These are phyloP conservation scores for Heliothis peltigera DNA, from an alignment of 2,888 invertebrate species.

Conservation along the genomic window DNA sequence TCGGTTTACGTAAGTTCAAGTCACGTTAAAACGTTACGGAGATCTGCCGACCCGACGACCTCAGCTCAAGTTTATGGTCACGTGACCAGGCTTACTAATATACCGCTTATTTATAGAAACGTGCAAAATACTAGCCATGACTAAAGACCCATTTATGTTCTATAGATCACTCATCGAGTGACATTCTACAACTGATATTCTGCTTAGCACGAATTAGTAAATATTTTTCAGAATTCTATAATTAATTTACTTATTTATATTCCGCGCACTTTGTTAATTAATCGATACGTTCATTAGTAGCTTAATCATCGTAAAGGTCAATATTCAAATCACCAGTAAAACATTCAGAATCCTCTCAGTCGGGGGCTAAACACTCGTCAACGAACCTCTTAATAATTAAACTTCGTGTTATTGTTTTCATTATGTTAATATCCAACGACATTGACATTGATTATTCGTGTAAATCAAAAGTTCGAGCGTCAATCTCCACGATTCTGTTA, in stretches of 20 bases:
- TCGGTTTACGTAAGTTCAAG: slow-evolving; percentile 50
- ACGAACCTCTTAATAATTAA: slow-evolving; percentile 38
- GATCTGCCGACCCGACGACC: slow-evolving; percentile 57
- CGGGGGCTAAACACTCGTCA: slow-evolving; percentile 35
- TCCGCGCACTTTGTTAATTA: slow-evolving; percentile 28
- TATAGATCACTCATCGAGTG: slow-evolving; percentile 15
- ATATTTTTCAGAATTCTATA: slow-evolving; percentile 19
- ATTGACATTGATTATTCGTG: slow-evolving; percentile 59
- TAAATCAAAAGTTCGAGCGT: slow-evolving; percentile 65
- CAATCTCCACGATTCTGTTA: slow-evolving; percentile 72
- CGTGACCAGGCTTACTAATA: slow-evolving; percentile 57
- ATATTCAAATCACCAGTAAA: slow-evolving; percentile 21
- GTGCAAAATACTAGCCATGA: slow-evolving; percentile 36
- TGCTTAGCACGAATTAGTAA: background rate
- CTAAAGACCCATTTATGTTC: slow-evolving; percentile 30
- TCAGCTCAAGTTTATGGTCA: slow-evolving; percentile 60
- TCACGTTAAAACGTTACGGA: slow-evolving; percentile 51
- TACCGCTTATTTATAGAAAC: slow-evolving; percentile 45
- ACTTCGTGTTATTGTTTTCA: slow-evolving; percentile 43
- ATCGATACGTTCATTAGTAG: slow-evolving; percentile 14
- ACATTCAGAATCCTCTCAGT: slow-evolving; percentile 22
- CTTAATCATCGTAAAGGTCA: slow-evolving; percentile 42
- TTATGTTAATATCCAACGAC: slow-evolving; percentile 45
- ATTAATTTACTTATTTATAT: slow-evolving; percentile 9
- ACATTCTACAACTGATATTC: slow-evolving; percentile 13